Evolutionary conservation across 2,888 invertebrate genomes (phyloP).

Genomic region (Aelia acuminata): DNA sequence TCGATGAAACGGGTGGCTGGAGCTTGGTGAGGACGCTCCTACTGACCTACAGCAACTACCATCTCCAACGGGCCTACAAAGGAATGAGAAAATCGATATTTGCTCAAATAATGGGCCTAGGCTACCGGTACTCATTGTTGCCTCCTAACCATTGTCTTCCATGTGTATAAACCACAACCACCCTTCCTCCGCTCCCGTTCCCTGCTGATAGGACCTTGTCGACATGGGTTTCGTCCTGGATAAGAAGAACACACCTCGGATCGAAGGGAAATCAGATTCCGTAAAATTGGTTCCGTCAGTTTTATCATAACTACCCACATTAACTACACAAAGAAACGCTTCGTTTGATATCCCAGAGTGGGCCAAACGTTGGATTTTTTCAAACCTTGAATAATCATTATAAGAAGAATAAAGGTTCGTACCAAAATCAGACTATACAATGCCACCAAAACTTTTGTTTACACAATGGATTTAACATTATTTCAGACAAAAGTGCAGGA

Average conservation of each 20-base stretch:
- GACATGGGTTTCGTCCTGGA: neutral
- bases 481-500: no score
- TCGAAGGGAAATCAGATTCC: neutral
- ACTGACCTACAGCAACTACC: conserved; percentile 56
- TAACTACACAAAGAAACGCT: no score
- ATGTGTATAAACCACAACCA: neutral
- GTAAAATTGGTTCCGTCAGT: no score
- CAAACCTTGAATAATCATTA: no score
- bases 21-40: conserved; percentile 13
- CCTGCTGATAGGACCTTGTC: neutral
- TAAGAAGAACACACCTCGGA: neutral
- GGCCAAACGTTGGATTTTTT: no score
- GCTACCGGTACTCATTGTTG: conserved; percentile 10
- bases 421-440: no score
- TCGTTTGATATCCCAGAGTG: no score
- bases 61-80: conserved; percentile 10
- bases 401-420: no score
- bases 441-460: no score
- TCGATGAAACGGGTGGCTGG: conserved; percentile 10
- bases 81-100: conserved; percentile 24
- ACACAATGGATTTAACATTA: no score
- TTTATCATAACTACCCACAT: no score
- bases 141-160: neutral
- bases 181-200: neutral
- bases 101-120: neutral